Base-by-base conservation (phyloP, 2,797 vertebrate genomes). In the Diplodus puntazzo region DNA sequence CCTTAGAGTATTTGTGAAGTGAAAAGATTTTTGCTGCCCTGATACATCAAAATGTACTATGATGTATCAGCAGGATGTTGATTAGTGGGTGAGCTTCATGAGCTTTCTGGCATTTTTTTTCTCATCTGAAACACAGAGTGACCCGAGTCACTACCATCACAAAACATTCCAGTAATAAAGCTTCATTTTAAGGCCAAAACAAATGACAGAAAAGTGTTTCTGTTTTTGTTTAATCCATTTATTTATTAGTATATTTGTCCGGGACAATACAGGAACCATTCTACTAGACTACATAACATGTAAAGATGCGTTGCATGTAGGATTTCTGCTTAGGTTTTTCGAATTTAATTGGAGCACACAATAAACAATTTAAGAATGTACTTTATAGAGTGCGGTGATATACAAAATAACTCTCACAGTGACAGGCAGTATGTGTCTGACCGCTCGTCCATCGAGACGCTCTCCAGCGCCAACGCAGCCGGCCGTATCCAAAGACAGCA, bases 381-480 rank as follows among this genome's bases (percentile, higher is more conserved):
- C 4, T 8, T 11, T 21, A 34, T 62, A 57, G 20, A 16, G 27
- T 25, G 63, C 2, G 2, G 11, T 52, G 27, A 61, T 18, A 27
- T 46, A 17, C 18, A 20, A 66, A 43, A 45, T 59, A 30, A 75
- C 76, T 71, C 21, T 91, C 66, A 2, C 87, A 97, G 96, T 67
- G 94, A 97, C 46, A 93, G 95, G 87, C 94, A 80, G 85, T 96
- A 96, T 25, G 90, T 96, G 85, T 97, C 94, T 4, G 97, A 97
- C 80, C 84, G 71, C 60, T 95, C 94, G 42, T 97, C 96, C 43
- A 87, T 92, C 2, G 95, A 95, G 86, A 95, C 92, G 46, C 93
- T 97, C 67, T 97, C 96, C 52, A 96, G 95, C 58, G 96, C 96
- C 14, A 97, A 96, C 0, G 95, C 95, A 1, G 92, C 95, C 1